Percentiles rank a stretch among this genome's conserved stretches.
These are phyloP conservation scores for Lepidurus packardi DNA, from an alignment of 1,140 invertebrate species.

Conservation along the genomic window DNA sequence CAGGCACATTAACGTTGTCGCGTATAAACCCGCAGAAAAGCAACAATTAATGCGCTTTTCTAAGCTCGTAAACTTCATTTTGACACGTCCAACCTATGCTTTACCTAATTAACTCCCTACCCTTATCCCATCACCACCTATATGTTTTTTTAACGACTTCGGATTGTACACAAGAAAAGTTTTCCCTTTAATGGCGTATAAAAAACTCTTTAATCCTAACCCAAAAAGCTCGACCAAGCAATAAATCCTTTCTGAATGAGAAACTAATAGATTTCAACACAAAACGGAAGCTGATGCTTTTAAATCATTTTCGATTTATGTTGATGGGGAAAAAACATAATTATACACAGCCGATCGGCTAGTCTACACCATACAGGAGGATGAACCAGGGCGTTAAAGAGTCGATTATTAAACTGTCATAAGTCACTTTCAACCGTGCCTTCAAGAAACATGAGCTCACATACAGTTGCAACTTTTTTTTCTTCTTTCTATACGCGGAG, in stretches of 20 bases:
- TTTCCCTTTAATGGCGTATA: not conserved
- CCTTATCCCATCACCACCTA: not conserved
- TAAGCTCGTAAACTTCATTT: not conserved
- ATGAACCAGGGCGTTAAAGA: not conserved
- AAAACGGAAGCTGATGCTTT: not conserved
- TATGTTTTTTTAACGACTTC: not conserved
- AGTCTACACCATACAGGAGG: not conserved
- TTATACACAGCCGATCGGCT: not conserved
- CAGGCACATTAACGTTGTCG: not conserved
- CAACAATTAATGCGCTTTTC: conserved; percentile 10
- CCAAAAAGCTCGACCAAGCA: not conserved
- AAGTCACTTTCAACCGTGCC: too few species aligned
- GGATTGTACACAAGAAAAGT: not conserved
- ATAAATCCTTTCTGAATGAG: not conserved
- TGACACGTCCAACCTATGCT: not conserved
- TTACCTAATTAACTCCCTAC: not conserved
- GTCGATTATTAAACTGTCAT: too few species aligned
- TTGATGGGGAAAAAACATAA: not conserved
- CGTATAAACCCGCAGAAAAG: not conserved
- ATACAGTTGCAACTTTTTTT: too few species aligned
- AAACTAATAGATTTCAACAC: not conserved
- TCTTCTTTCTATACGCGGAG: too few species aligned
- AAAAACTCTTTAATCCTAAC: not conserved
- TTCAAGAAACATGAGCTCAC: too few species aligned
- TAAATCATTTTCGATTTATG: not conserved